phyloP scores from a whole-genome alignment of 2,797 vertebrate genomes.

The Mormyrops attenuatus region DNA sequence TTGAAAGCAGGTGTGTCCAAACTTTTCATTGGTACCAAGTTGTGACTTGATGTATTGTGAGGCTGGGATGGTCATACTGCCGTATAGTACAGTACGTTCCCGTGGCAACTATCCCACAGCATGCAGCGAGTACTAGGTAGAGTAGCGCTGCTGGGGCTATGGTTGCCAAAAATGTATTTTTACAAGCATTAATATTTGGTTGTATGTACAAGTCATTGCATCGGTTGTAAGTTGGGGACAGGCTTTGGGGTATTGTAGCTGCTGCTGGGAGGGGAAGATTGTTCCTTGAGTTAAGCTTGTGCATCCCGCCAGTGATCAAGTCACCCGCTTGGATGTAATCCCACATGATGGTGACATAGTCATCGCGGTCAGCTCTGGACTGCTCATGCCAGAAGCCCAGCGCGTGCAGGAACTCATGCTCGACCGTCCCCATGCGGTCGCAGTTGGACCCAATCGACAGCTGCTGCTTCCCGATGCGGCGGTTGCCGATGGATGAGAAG shows the following conservation, averaged over 20 bases:
- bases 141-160: not conserved
- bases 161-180: not conserved
- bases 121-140: not conserved
- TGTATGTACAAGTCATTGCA: not conserved
- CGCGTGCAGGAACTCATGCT: constrained; percentile 85
- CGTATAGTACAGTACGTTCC: not conserved
- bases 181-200: not conserved
- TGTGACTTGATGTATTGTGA: not conserved
- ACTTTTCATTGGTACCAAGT: not conserved
- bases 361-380: constrained; percentile 78
- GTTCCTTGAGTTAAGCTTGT: not conserved
- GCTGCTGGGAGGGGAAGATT: not conserved
- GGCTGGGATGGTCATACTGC: not conserved
- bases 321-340: constrained; percentile 72
- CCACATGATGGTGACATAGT: constrained; percentile 79
- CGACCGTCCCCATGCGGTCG: constrained; percentile 74
- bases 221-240: not conserved
- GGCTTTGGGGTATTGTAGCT: not conserved
- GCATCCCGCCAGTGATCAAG: not conserved
- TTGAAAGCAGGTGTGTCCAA: not conserved
- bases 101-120: not conserved
- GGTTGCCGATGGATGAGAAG: constrained; percentile 85
- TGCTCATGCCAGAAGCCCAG: constrained; percentile 93
- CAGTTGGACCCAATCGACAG: constrained; percentile 79
- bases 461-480: constrained; percentile 59